Conservation (phyloP, 2,888 invertebrate species). For the Mesorhabditis spiculigera region DNA sequence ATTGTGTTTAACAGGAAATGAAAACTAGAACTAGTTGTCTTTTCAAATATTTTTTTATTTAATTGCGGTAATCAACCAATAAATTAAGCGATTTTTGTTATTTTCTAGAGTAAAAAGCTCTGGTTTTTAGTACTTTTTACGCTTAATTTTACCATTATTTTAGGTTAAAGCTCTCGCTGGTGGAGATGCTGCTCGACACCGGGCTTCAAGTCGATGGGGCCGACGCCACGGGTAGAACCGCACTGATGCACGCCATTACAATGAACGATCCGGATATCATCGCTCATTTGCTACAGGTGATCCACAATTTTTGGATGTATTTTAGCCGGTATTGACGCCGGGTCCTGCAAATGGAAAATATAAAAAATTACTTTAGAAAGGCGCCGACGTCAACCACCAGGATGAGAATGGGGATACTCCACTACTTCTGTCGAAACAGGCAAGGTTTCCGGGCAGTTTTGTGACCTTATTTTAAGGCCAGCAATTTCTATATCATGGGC, state of each 20-base stretch:
- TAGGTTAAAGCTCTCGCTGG: slow-evolving; percentile 33
- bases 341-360: too few species aligned
- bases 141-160: too few species aligned
- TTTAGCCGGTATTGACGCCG: neutral
- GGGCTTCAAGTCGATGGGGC: slow-evolving; percentile 62
- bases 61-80: too few species aligned
- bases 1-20: too few species aligned
- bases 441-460: neutral
- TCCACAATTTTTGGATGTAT: neutral
- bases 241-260: slow-evolving; percentile 70
- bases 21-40: neutral
- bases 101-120: neutral
- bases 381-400: slow-evolving; percentile 30
- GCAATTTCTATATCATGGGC: slow-evolving; percentile 55
- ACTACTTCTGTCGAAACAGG: slow-evolving; percentile 24
- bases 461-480: neutral
- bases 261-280: slow-evolving; percentile 58
- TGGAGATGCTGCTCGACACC: slow-evolving; percentile 61
- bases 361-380: slow-evolving; percentile 27
- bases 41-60: neutral
- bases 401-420: slow-evolving; percentile 29
- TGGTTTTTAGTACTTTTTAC: slow-evolving; percentile 16
- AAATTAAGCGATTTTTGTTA: too few species aligned
- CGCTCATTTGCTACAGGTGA: slow-evolving; percentile 55
- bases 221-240: slow-evolving; percentile 67